Evolutionary conservation across 2,113 vertebrate species (phyloP).

Genomic region (Setophaga coronata): DNA sequence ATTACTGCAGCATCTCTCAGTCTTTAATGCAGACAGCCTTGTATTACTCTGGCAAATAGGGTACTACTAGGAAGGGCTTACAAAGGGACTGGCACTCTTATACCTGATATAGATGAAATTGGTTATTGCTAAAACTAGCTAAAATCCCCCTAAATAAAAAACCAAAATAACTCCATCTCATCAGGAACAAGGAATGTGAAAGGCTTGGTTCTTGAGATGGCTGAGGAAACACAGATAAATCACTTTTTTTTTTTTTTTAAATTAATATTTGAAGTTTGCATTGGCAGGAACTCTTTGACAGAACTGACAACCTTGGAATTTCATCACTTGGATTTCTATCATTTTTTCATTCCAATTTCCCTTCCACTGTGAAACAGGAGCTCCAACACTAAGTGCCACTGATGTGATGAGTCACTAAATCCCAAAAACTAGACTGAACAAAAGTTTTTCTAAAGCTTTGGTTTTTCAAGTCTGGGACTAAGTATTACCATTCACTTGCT

Average conservation of each 20-base stretch:
- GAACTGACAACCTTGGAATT: background rate
- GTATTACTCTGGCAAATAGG: background rate
- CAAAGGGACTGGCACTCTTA: background rate
- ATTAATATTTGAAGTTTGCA: background rate
- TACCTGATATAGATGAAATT: background rate
- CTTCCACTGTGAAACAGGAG: background rate
- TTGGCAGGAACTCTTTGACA: background rate
- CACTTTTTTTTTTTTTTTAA: rapidly evolving
- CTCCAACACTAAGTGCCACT: rapidly evolving
- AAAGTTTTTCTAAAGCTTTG: background rate
- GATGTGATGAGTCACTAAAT: background rate
- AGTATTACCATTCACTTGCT: background rate
- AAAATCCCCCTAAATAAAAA: background rate
- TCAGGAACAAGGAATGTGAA: background rate
- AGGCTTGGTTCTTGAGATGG: rapidly evolving
- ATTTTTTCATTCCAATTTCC: background rate
- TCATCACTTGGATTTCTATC: background rate
- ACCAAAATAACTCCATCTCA: background rate
- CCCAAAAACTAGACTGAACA: background rate
- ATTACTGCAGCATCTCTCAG: background rate
- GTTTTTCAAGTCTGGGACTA: background rate
- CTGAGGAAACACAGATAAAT: background rate
- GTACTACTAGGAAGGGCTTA: background rate
- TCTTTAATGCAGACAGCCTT: background rate
- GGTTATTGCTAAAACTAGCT: background rate